Evolutionary conservation across 2,113 vertebrate genomes (phyloP).

Genomic region (Ammospiza nelsoni): DNA sequence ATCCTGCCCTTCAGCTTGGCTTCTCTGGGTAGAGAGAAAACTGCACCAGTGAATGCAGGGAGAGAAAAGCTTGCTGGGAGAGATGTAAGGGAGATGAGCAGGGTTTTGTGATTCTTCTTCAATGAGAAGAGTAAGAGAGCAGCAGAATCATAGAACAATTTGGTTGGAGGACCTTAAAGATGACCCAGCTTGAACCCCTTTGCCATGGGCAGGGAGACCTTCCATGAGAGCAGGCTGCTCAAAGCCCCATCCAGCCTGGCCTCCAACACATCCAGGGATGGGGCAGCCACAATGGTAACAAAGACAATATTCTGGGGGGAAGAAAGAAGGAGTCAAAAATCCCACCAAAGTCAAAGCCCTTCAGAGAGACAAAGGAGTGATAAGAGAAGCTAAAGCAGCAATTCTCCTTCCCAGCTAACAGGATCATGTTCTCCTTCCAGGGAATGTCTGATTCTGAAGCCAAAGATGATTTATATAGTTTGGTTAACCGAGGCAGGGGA

Average conservation of each 20-base stretch:
- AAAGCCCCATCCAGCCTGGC: not conserved
- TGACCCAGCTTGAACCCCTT: not conserved
- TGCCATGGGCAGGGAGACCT: too few relatives aligned
- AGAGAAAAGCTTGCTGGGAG: not conserved
- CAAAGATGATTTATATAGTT: not conserved
- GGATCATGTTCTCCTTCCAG: not conserved
- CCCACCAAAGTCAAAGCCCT: not conserved
- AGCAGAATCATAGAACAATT: not conserved
- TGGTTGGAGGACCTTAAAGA: not conserved
- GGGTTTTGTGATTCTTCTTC: not conserved
- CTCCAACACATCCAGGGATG: not conserved
- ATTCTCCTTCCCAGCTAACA: not conserved
- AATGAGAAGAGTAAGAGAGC: not conserved
- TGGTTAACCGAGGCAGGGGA: not conserved
- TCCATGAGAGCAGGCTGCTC: not conserved
- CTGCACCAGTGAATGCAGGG: not conserved
- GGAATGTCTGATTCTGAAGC: not conserved
- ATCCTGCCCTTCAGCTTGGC: not conserved
- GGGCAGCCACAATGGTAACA: not conserved
- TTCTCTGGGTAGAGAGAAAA: not conserved
- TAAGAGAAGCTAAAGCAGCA: not conserved
- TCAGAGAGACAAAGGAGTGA: not conserved
- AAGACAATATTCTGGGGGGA: not conserved
- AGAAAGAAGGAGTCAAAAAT: not conserved
- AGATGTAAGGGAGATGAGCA: not conserved